These are phyloP conservation scores for Labeo rohita DNA, from an alignment of 2,113 vertebrate genomes.

Conservation along the genomic window DNA sequence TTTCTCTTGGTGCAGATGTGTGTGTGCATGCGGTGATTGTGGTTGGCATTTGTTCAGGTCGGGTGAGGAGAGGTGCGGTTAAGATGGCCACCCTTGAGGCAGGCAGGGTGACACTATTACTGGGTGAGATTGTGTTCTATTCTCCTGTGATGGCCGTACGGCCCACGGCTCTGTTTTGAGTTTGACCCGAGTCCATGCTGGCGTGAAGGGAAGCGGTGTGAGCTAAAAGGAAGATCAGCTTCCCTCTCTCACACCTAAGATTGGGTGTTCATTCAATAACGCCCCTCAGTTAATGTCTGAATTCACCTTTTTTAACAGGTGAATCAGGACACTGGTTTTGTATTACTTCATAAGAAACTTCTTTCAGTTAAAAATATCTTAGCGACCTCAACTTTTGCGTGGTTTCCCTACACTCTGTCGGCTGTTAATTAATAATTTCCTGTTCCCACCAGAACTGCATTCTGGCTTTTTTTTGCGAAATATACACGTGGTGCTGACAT, in stretches of 20 bases:
- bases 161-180: constrained; percentile 5
- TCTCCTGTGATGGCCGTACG: not conserved
- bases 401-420: not conserved
- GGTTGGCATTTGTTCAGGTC: constrained; percentile 6
- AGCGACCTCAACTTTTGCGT: not conserved
- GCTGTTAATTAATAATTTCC: not conserved
- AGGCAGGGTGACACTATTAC: constrained; percentile 36
- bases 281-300: constrained; percentile 19
- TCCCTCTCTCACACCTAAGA: constrained; percentile 16
- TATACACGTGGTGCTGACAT: not conserved
- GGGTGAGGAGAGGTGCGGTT: constrained; percentile 27
- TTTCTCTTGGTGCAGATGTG: constrained; percentile 13
- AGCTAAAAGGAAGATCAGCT: constrained; percentile 32
- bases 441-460: not conserved
- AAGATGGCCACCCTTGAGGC: constrained; percentile 19
- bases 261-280: not conserved
- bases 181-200: constrained; percentile 18
- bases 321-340: not conserved
- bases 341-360: not conserved
- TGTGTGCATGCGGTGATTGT: constrained; percentile 11
- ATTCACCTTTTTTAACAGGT: constrained; percentile 1
- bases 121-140: constrained; percentile 29
- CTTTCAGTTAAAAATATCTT: not conserved
- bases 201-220: not conserved
- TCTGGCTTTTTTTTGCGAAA: not conserved